These are phyloP conservation scores for Natrix natrix DNA, from an alignment of 2,797 vertebrate genomes.

Conservation along the genomic window DNA sequence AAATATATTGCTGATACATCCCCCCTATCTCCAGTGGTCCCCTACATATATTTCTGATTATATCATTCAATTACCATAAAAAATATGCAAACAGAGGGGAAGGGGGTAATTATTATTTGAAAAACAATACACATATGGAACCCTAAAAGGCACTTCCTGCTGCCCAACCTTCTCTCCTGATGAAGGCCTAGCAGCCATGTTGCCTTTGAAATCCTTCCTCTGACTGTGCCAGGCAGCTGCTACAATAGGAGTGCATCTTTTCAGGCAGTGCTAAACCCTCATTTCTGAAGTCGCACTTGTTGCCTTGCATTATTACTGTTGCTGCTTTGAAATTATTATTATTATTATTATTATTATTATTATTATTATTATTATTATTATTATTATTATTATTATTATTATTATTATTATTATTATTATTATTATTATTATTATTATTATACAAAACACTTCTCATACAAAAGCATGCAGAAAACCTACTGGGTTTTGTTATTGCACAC, in stretches of 20 bases:
- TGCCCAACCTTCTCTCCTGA: neutral
- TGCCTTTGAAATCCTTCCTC: neutral
- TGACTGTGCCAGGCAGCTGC: neutral
- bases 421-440: neutral
- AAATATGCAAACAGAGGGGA: neutral
- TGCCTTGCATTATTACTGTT: neutral
- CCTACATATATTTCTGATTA: neutral
- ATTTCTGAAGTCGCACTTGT: neutral
- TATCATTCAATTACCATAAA: neutral
- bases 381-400: too few relatives aligned
- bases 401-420: too few relatives aligned
- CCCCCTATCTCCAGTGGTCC: neutral
- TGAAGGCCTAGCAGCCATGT: neutral
- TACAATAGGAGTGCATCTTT: neutral
- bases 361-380: too few relatives aligned
- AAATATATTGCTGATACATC: neutral
- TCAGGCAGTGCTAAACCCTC: neutral
- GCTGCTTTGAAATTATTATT: neutral
- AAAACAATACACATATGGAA: neutral
- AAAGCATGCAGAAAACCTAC: neutral
- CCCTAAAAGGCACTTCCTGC: neutral
- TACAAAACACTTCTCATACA: neutral
- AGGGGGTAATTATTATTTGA: neutral
- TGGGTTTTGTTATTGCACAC: neutral
- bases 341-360: too few relatives aligned